Conservation (phyloP, 2,888 invertebrate genomes). For the Amblyjoppa proteus region DNA sequence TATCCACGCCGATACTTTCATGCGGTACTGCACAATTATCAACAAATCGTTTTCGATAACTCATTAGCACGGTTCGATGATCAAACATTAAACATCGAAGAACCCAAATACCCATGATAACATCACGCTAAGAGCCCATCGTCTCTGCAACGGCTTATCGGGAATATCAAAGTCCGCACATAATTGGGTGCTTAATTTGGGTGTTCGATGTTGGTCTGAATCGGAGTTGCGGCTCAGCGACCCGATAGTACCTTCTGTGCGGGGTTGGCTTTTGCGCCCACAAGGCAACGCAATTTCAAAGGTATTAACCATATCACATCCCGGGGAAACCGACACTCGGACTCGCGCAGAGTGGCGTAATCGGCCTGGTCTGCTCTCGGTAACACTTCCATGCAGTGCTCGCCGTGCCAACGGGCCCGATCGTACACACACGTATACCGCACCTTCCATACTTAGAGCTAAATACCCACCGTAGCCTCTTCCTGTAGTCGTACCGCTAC, state of each 20-base stretch:
- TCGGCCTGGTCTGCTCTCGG: slow-evolving; percentile 13
- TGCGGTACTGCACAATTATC: too few relatives aligned
- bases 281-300: slow-evolving; percentile 32
- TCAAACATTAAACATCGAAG: background rate
- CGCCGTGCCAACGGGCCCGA: slow-evolving; percentile 35
- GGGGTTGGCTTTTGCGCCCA: background rate
- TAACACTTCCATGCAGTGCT: slow-evolving; percentile 8
- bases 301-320: slow-evolving; percentile 6
- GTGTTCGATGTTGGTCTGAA: background rate
- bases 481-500: background rate
- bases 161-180: background rate
- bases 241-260: background rate
- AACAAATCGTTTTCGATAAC: background rate
- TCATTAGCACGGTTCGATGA: background rate
- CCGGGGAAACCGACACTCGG: slow-evolving; percentile 33
- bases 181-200: background rate
- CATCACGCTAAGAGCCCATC: background rate
- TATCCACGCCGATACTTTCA: background rate
- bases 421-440: background rate
- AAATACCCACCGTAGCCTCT: slow-evolving; percentile 21
- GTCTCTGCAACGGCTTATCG: background rate
- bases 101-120: background rate
- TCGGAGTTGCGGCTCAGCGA: slow-evolving; percentile 1
- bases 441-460: background rate
- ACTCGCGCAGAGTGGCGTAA: slow-evolving; percentile 25